phyloP scores from a whole-genome alignment of 37 sponge, comb jelly and placozoan genomes.

The Ephydatia muelleri region DNA sequence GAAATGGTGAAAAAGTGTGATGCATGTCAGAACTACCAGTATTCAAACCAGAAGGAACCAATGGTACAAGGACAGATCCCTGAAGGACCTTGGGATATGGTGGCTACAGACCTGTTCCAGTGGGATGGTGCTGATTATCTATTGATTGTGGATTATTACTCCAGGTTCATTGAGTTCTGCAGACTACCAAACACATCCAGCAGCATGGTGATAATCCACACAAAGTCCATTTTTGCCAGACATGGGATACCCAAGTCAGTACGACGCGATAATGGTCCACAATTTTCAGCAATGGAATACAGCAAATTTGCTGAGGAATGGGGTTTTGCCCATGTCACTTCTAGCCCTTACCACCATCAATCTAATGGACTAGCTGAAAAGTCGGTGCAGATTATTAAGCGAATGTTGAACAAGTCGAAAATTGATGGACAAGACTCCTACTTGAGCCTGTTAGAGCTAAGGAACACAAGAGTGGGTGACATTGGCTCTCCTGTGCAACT shows the following conservation, averaged over 20 bases:
- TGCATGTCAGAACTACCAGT: neutral
- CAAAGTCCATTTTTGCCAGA: slow-evolving; percentile 11
- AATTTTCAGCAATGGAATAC: slow-evolving; percentile 9
- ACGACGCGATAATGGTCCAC: neutral
- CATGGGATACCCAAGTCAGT: neutral
- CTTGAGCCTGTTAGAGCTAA: neutral
- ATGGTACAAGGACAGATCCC: neutral
- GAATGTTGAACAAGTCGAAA: neutral
- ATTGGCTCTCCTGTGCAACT: slow-evolving; percentile 6
- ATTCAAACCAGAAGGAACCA: slow-evolving; percentile 5
- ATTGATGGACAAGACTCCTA: neutral
- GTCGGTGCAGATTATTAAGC: slow-evolving; percentile 11
- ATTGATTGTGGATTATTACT: slow-evolving; percentile 10
- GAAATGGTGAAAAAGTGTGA: neutral
- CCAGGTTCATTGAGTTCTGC: neutral
- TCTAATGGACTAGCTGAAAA: slow-evolving; percentile 6
- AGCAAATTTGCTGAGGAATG: neutral
- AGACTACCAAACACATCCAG: slow-evolving; percentile 8
- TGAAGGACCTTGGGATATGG: slow-evolving; percentile 13
- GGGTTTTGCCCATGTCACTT: neutral
- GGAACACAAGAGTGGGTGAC: slow-evolving; percentile 2
- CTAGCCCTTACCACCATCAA: slow-evolving; percentile 5
- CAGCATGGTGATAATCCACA: slow-evolving; percentile 4
- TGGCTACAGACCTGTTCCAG: slow-evolving; percentile 7
- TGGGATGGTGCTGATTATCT: neutral